Evolutionary conservation across 2,797 vertebrate species (phyloP).

Genomic region (Epinephelus malabaricus): DNA sequence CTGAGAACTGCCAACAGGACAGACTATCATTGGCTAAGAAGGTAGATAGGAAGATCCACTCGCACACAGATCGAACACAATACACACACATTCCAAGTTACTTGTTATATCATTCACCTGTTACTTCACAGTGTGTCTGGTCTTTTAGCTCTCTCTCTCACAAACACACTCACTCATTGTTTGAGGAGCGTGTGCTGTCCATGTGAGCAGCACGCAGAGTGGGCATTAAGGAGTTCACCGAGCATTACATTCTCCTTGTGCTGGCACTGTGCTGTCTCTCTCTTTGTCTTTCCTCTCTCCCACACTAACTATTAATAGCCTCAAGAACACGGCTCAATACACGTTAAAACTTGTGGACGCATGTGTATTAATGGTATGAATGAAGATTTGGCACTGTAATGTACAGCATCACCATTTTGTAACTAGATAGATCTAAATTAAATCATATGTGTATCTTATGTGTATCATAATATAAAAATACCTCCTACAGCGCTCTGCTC

Average conservation of each 20-base stretch:
- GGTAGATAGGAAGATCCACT: constrained; percentile 80
- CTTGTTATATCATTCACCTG: constrained; percentile 5
- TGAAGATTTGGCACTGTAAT: background rate
- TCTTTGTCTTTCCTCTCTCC: constrained; percentile 3
- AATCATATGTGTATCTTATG: background rate
- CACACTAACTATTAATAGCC: constrained; percentile 20
- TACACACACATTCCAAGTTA: background rate
- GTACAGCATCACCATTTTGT: background rate
- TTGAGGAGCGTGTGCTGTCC: constrained; percentile 42
- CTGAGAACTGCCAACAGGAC: constrained; percentile 84
- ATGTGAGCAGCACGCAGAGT: constrained; percentile 52
- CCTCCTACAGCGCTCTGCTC: no score
- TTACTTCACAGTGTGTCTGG: background rate
- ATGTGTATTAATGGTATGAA: background rate
- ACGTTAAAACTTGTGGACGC: constrained; percentile 7
- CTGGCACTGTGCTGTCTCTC: constrained; percentile 6
- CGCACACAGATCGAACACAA: background rate
- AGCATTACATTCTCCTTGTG: constrained; percentile 48
- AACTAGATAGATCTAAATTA: background rate
- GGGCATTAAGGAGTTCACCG: constrained; percentile 54
- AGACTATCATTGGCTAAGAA: constrained; percentile 87
- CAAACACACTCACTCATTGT: constrained; percentile 15
- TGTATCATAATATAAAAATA: background rate
- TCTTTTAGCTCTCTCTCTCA: background rate
- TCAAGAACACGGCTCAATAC: constrained; percentile 9